Base-by-base conservation (phyloP, 1,140 invertebrate genomes). In the Brachystomella parvula region DNA sequence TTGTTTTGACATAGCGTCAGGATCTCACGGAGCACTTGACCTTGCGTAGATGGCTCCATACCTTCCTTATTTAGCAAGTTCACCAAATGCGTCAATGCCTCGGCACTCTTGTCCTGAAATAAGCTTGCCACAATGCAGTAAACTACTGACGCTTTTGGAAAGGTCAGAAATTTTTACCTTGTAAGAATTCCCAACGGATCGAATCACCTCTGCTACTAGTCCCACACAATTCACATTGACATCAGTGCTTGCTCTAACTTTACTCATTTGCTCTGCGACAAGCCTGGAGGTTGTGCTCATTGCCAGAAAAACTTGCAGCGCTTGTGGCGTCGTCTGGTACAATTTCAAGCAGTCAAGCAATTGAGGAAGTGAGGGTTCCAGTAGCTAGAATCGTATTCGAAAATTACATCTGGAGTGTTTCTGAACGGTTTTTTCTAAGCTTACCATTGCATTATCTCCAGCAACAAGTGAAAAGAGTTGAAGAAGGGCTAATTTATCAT, bases 401-500 rank as follows among this genome's bases (percentile, higher is more conserved):
- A 62, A 39, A 26, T 65, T 17, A 3, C 28, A 15, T 65, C 33
- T 15, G 49, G n/a, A 29, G 6, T 30, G 3, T 61, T 12, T 30
- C 15, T 30, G 24, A 12, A 30, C 31, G n/a, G n/a, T n/a, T n/a
- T 53, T 53, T 53, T 53, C 12, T 35, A 19, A 26, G 12, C 15
- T 53, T 63, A 69, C 62, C 76, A 79, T 78, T 75, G 89, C 88
- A 74, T 89, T 86, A 68, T 87, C 83, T 68, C 86, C 87, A 0
- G 89, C 90, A 53, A 94, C 88, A 61, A 89, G 81, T 39, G 85
- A 83, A 76, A 92, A 90, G 31, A 95, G 79, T 71, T 87, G 84
- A 29, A 95, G 82, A 1, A 96, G 79, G 12, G 89, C 89, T 68
- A 88, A 82, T 78, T 89, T 89, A 78, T 95, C 92, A 68, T 87